Base-by-base conservation (phyloP, 2,797 vertebrate genomes). In the Astyanax mexicanus region DNA sequence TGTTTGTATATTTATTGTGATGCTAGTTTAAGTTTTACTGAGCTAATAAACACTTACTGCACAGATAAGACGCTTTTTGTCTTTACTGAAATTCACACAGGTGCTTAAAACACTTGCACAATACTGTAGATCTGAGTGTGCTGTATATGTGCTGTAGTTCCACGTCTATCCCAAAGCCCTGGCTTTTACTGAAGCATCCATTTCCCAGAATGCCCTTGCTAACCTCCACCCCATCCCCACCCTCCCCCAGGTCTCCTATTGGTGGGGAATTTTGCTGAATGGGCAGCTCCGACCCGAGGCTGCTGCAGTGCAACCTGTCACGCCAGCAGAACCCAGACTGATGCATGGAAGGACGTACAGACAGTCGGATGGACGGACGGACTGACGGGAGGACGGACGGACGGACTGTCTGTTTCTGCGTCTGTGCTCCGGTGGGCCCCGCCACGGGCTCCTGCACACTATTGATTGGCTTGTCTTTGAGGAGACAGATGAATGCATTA, bases 401-500 rank as follows among this genome's bases (percentile, higher is more conserved):
- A 80, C 58, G 38, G 12, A 19, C 37, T 42, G 19, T 55, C 81
- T 70, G 38, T 82, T 83, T 88, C 21, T 55, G 81, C 69, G 38
- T 82, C 84, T 88, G 86, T 88, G 40, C 85, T 90, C 87, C 86
- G 82, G 75, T 84, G 81, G 86, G 88, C 88, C 88, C 84, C 84
- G 77, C 82, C 85, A 81, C 86, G 87, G 69, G 87, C 84, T 90
- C 87, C 85, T 87, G 87, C 85, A 81, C 86, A 79, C 84, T 93
- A 94, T 94, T 91, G 92, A 94, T 93, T 92, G 88, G 84, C 88
- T 89, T 91, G 91, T 94, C 92, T 93, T 86, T 84, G 85, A 77
- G 82, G 88, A 94, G 92, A 94, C 92, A 91, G 91, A 93, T 93
- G 91, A 93, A 92, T 90, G 91, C 93, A 93, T 92, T 90, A 90